Base-by-base conservation (phyloP, 2,888 invertebrate species). In the Phengaris alcon region DNA sequence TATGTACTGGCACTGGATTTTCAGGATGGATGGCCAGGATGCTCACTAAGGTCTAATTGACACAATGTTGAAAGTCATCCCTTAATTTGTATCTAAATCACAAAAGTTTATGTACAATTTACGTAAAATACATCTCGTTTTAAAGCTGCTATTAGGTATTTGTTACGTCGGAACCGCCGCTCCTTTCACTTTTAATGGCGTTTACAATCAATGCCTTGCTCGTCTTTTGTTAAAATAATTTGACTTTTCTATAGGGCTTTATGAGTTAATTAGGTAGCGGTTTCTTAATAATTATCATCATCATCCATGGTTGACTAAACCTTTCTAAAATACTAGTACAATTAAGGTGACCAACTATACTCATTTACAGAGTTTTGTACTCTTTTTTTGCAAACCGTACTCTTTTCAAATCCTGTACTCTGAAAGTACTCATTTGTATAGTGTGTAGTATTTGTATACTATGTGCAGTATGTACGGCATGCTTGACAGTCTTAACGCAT, bases 171-270 rank as follows among this genome's bases (percentile, higher is more conserved):
- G 64, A 6, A 12, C 35, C 35, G 48, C 48, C 52, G 57, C 9
- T 13, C 64, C 64, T 64, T 64, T 64, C 64, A 64, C 64, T 64
- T 64, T 64, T 64, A 64, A 64, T 64, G 64, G 64, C 64, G 10
- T 12, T 6, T 12, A 12, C 35, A 64, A 64, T 64, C 52, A 35
- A 64, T 10, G 22, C 64, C 35, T 12, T 12, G 35, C 12, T 64
- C 64, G 64, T 64, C 64, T 64, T 64, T 64, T 64, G 64, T 64
- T 64, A 35, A 64, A 64, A 64, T 64, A 64, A 64, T 64, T 64
- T 64, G 64, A 64, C 35, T 64, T 64, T 64, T 64, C 35, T 64
- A 64, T 64, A 64, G 64, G 35, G 13, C 64, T 64, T 64, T 35
- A 35, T 64, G 64, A 64, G 44, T 52, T 64, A 64, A 64, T 64